A percentile compares a stretch with the other conserved stretches of the same genome.
Conservation (phyloP, 37 sponge, comb jelly and placozoan species). For the Crambe crambe region DNA sequence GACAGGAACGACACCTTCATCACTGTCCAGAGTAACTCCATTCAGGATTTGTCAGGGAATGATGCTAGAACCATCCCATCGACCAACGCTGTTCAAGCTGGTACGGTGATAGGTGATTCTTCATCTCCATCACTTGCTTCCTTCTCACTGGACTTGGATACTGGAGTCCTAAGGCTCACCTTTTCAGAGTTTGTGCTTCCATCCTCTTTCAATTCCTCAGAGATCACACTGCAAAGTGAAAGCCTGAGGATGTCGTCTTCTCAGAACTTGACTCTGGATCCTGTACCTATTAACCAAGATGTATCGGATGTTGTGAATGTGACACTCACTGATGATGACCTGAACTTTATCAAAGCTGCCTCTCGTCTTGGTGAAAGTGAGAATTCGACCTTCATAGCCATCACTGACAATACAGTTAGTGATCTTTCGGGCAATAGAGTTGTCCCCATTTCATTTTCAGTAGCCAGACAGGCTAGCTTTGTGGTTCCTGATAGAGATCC, state of each 20-base stretch:
- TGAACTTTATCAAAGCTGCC: constrained; percentile 57
- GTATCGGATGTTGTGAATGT: constrained; percentile 39
- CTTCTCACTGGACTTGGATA: constrained; percentile 75
- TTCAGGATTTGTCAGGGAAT: constrained; percentile 65
- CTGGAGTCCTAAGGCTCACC: constrained; percentile 46
- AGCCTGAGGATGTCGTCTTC: neutral
- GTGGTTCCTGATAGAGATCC: constrained; percentile 63
- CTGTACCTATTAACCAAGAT: neutral
- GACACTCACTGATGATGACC: constrained; percentile 32
- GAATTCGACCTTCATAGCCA: constrained; percentile 61
- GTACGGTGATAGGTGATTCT: constrained; percentile 47
- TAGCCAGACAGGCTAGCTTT: constrained; percentile 36
- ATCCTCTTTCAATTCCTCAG: constrained; percentile 42
- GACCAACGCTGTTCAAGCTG: constrained; percentile 48
- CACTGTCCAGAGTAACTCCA: constrained; percentile 34
- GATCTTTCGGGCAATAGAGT: constrained; percentile 74
- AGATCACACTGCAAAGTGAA: constrained; percentile 71
- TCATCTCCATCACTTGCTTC: constrained; percentile 57
- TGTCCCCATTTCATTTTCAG: constrained; percentile 6
- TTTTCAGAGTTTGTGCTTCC: constrained; percentile 79
- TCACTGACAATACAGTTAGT: constrained; percentile 36
- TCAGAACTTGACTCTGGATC: constrained; percentile 10
- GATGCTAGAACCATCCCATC: constrained; percentile 11
- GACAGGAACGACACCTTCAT: constrained; percentile 56
- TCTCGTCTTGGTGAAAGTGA: constrained; percentile 38